phyloP scores from a whole-genome alignment of 92 coral and sea anemone genomes.

The Umimayanthus chanpuru region DNA sequence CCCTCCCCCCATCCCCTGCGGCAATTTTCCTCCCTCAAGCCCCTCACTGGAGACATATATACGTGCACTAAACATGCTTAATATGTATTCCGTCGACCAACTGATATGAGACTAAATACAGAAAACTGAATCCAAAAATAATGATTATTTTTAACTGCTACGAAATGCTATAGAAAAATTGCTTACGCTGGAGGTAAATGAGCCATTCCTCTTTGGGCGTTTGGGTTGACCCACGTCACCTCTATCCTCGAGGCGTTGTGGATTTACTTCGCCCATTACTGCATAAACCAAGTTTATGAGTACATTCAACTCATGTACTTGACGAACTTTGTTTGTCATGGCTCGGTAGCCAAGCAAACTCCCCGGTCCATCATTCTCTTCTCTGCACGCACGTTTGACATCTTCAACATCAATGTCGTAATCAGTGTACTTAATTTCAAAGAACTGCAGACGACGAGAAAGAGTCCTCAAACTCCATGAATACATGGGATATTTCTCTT shows the following conservation, averaged over 20 bases:
- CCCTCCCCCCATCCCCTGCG: too few relatives aligned
- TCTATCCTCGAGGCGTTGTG: constrained; percentile 57
- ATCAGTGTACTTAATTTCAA: constrained; percentile 58
- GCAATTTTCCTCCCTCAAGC: too few relatives aligned
- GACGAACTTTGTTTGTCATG: constrained; percentile 22
- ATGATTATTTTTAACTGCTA: neutral
- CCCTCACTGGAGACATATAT: too few relatives aligned
- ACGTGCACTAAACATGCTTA: too few relatives aligned
- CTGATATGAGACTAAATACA: neutral
- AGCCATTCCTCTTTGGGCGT: constrained; percentile 48
- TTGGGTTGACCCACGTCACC: constrained; percentile 53
- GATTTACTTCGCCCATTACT: constrained; percentile 61
- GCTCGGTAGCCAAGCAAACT: constrained; percentile 61
- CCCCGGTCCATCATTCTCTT: constrained; percentile 65
- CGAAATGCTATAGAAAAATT: neutral
- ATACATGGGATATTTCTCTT: constrained; percentile 55
- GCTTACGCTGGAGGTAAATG: constrained; percentile 46
- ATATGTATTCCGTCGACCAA: too few relatives aligned
- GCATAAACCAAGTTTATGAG: constrained; percentile 57
- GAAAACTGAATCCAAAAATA: neutral
- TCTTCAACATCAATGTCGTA: constrained; percentile 55
- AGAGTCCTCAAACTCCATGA: constrained; percentile 63
- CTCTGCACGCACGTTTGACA: constrained; percentile 44
- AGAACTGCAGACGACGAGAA: constrained; percentile 52
- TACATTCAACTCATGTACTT: constrained; percentile 51